Base-by-base conservation (phyloP, 2,888 invertebrate genomes). In the Mamestra brassicae region DNA sequence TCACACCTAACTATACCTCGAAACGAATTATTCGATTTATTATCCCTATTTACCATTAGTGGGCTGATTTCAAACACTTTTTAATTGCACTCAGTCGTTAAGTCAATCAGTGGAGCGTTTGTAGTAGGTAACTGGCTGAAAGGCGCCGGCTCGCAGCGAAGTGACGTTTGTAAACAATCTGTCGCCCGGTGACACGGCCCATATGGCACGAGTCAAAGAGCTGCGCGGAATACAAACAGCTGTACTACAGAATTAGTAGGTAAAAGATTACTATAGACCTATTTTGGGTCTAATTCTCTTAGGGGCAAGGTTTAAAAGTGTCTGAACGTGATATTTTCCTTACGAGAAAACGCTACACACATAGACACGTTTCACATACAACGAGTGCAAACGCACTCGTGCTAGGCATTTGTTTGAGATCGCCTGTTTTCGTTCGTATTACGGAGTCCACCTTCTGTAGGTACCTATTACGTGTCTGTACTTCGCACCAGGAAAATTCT, bases 61-160 rank as follows among this genome's bases (percentile, higher is more conserved):
- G 68, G 42, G 60, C 36, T 70, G 62, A 64, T 83, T 83, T 83
- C 80, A 83, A 83, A 83, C 82, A 83, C 76, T 74, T 45, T 50
- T 60, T 80, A 84, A 83, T 83, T 78, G 81, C 71, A 69, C 60
- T 75, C 74, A 68, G 67, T 80, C 80, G 81, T 85, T 74, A 76
- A 84, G 74, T 76, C 74, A 76, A 82, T 84, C 67, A 76, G 71
- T 60, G 63, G 38, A 63, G 58, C 74, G 38, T 84, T 74, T 78
- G 69, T 78, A 81, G 57, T 78, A 38, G 61, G 69, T 71, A 69
- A 69, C 64, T 75, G 60, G 60, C 50, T 61, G 52, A 75, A 78
- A 65, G 54, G 74, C 78, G 82, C 76, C 65, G 66, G 71, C 71
- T 42, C 61, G 68, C 34, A 58, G 66, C 5, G n/a, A 73, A 70